Conservation (phyloP, 2,113 vertebrate genomes). For the Loxodonta africana region DNA sequence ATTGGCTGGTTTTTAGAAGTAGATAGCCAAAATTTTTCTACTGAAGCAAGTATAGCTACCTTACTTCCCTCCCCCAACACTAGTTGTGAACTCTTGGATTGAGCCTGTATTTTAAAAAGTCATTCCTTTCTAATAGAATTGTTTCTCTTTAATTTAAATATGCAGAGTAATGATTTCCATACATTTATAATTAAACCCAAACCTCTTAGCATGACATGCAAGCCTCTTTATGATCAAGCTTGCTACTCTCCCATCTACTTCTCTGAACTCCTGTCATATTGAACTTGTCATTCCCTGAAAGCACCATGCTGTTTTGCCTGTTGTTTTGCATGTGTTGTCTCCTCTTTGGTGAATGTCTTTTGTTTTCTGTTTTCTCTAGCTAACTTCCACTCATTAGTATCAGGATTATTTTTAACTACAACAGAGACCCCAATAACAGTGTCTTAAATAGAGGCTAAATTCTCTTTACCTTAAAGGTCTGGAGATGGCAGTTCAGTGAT, state of each 20-base stretch:
- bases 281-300: background rate
- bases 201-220: background rate
- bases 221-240: background rate
- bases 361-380: conserved; percentile 8
- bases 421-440: background rate
- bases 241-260: background rate
- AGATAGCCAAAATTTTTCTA: background rate
- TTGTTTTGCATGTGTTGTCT: background rate
- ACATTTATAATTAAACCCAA: background rate
- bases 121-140: background rate
- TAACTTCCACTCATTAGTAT: background rate
- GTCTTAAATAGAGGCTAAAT: background rate
- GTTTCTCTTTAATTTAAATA: conserved; percentile 5
- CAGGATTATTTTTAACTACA: background rate
- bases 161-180: background rate
- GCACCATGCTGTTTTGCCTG: background rate
- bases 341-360: background rate
- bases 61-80: background rate
- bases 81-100: background rate
- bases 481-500: background rate
- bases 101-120: background rate
- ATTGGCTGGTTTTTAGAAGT: background rate
- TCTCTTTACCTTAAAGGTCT: background rate
- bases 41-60: background rate
- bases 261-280: background rate